Percentiles rank a stretch among this genome's conserved stretches.
These are phyloP conservation scores for Micoletzkya japonica DNA, from an alignment of 2,888 invertebrate genomes.

Conservation along the genomic window DNA sequence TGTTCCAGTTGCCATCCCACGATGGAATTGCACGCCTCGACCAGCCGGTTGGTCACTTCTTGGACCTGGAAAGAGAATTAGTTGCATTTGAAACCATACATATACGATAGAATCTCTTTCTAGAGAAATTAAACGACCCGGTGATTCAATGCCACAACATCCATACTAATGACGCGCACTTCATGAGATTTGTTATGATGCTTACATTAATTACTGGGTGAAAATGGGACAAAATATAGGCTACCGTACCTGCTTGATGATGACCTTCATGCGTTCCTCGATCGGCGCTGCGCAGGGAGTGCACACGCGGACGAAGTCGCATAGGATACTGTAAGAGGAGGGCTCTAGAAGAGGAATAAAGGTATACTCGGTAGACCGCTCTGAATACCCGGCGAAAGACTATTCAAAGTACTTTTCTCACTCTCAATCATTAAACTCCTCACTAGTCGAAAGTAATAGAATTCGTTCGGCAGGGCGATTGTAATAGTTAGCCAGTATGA, in stretches of 20 bases:
- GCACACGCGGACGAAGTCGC: constrained; percentile 80
- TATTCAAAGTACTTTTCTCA: no score
- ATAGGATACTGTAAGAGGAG: constrained; percentile 71
- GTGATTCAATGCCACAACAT: no score
- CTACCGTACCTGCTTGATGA: constrained; percentile 19
- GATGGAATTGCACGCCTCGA: constrained; percentile 81
- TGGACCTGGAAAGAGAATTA: constrained; percentile 47
- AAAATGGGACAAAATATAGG: background rate
- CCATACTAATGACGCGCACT: no score
- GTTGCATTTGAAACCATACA: background rate
- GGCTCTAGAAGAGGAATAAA: background rate
- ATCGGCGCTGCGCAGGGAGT: constrained; percentile 14
- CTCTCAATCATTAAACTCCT: background rate
- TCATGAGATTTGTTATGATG: no score
- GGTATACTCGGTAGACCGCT: background rate
- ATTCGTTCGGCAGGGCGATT: no score
- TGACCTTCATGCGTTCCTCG: constrained; percentile 21
- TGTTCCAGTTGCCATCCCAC: constrained; percentile 88
- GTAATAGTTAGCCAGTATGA: no score
- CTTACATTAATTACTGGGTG: background rate
- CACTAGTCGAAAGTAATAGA: background rate
- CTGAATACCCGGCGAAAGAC: no score
- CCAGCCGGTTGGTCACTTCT: constrained; percentile 71
- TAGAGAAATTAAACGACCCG: no score
- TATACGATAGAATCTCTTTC: background rate